These are phyloP conservation scores for Miopithecus talapoin DNA, from an alignment of 2,797 vertebrate genomes.

Conservation along the genomic window DNA sequence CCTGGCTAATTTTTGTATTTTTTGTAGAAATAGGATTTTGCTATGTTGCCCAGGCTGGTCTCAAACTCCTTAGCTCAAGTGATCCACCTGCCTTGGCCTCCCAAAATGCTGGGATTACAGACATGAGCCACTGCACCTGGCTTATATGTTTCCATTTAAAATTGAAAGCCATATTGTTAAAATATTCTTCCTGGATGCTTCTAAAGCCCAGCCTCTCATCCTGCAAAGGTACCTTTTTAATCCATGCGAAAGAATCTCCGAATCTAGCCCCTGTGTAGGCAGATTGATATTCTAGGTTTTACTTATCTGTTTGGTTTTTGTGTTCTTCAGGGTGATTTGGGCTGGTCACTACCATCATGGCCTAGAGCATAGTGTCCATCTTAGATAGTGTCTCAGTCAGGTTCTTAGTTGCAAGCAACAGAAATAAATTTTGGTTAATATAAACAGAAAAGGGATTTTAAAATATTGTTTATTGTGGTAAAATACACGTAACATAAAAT, in stretches of 20 bases:
- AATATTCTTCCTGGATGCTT: neutral
- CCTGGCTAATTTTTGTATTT: neutral
- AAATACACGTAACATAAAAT: neutral
- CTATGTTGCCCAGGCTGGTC: neutral
- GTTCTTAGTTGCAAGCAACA: neutral
- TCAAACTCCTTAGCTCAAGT: neutral
- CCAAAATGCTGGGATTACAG: neutral
- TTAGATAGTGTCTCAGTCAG: neutral
- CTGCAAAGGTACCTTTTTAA: neutral
- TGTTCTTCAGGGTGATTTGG: neutral
- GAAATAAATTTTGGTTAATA: neutral
- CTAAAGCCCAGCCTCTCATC: neutral
- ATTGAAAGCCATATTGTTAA: neutral
- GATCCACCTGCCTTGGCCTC: neutral
- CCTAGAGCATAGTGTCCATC: neutral
- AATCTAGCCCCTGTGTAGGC: neutral
- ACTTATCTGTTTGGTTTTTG: neutral
- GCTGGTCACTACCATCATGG: neutral
- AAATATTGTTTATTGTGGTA: neutral
- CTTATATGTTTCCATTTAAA: conserved; percentile 24
- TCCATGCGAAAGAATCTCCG: neutral
- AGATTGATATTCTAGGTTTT: neutral
- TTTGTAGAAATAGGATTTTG: neutral
- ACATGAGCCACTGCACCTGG: neutral
- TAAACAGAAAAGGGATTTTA: neutral